Conservation (phyloP, 2,888 invertebrate species). For the Lasioglossum vierecki region DNA sequence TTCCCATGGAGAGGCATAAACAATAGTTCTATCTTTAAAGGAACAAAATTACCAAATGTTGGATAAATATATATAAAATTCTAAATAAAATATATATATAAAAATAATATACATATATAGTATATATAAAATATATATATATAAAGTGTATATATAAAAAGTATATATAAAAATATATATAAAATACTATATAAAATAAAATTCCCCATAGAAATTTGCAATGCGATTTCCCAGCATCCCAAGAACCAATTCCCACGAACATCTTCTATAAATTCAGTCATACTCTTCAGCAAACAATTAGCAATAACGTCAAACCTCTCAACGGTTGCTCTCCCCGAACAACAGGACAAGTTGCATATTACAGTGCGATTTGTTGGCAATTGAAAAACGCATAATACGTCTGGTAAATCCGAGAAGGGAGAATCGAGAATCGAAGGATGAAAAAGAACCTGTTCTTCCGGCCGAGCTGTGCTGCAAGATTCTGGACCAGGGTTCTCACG, state of each 20-base stretch:
- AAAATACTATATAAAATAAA: not conserved
- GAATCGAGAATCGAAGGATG: conserved; percentile 16
- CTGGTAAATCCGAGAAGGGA: conserved; percentile 37
- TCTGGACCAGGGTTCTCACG: conserved; percentile 82
- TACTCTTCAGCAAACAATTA: not conserved
- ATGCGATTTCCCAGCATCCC: not conserved
- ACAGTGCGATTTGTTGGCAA: not conserved
- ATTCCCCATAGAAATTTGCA: not conserved
- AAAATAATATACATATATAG: no score
- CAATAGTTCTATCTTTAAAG: not conserved
- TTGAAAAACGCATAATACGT: conserved; percentile 20
- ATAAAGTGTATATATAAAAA: no score
- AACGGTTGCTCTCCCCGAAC: not conserved
- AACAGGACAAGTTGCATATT: conserved; percentile 6
- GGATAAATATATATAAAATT: not conserved
- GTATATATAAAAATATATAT: no score
- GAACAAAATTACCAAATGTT: not conserved
- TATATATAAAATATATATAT: no score
- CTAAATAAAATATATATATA: no score
- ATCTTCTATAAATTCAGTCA: not conserved
- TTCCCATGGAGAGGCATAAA: not conserved
- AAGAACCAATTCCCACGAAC: no score
- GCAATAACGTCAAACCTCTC: not conserved
- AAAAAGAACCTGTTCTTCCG: conserved; percentile 73
- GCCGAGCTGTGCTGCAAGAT: conserved; percentile 52